phyloP scores from a whole-genome alignment of 1,140 invertebrate species.

The Drosophila tropicalis region DNA sequence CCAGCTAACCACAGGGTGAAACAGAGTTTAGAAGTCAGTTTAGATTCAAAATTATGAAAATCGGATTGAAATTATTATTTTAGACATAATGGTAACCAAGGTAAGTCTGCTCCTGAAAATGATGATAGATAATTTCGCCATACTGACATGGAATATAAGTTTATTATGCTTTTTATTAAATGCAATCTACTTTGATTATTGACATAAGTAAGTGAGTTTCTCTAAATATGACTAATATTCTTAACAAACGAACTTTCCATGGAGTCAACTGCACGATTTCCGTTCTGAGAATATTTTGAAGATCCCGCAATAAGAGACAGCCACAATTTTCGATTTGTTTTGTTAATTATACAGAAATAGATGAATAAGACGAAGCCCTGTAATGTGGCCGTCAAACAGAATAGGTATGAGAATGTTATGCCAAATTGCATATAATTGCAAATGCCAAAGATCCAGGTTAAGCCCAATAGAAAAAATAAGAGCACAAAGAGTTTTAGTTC shows the following conservation, averaged over 20 bases:
- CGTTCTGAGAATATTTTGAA: neutral
- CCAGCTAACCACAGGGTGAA: too few species aligned
- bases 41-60: too few species aligned
- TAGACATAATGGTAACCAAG: too few species aligned
- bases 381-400: conserved; percentile 86
- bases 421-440: conserved; percentile 84
- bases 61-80: too few species aligned
- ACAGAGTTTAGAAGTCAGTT: too few species aligned
- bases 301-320: conserved; percentile 13
- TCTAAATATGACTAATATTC: neutral
- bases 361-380: conserved; percentile 88
- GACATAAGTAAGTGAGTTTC: neutral
- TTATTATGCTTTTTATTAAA: too few species aligned
- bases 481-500: conserved; percentile 86
- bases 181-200: neutral
- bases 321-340: conserved; percentile 85
- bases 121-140: too few species aligned
- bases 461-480: conserved; percentile 86
- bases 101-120: too few species aligned
- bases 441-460: conserved; percentile 87
- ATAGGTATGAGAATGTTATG: conserved; percentile 86
- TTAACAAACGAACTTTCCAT: neutral
- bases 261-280: neutral
- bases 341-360: conserved; percentile 87
- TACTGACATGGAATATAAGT: too few species aligned